phyloP scores from a whole-genome alignment of 1,140 invertebrate genomes.

The Atta texana region DNA sequence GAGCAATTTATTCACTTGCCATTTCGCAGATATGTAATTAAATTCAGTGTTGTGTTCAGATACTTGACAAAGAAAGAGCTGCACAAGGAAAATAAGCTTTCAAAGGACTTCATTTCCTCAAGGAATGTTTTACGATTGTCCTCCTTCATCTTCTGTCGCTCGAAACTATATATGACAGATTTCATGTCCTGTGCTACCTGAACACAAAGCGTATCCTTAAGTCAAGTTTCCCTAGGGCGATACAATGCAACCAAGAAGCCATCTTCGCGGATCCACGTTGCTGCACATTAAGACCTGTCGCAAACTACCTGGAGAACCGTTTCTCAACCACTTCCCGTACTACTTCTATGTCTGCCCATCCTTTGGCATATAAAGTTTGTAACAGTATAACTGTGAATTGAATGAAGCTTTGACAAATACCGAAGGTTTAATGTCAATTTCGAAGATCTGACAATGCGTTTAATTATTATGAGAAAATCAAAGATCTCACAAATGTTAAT shows the following conservation, averaged over 20 bases:
- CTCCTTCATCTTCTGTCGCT: not conserved
- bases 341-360: constrained; percentile 53
- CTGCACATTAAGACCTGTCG: constrained; percentile 59
- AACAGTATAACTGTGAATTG: constrained; percentile 44
- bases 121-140: constrained; percentile 8
- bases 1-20: not conserved
- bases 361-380: constrained; percentile 48
- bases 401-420: constrained; percentile 67
- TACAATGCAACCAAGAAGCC: constrained; percentile 59
- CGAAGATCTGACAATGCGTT: constrained; percentile 17
- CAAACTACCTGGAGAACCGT: constrained; percentile 65
- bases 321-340: constrained; percentile 52
- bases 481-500: not conserved
- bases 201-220: constrained; percentile 63
- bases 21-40: not conserved
- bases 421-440: constrained; percentile 20
- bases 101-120: not conserved
- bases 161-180: constrained; percentile 65
- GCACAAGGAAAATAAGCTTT: constrained; percentile 11
- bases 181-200: constrained; percentile 35
- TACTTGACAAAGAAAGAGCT: not conserved
- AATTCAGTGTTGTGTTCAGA: not conserved
- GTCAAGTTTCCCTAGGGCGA: constrained; percentile 64
- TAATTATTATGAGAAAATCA: constrained; percentile 39
- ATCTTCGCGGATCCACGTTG: constrained; percentile 57